Conservation (phyloP, 2,797 vertebrate species). For the Morus bassanus region DNA sequence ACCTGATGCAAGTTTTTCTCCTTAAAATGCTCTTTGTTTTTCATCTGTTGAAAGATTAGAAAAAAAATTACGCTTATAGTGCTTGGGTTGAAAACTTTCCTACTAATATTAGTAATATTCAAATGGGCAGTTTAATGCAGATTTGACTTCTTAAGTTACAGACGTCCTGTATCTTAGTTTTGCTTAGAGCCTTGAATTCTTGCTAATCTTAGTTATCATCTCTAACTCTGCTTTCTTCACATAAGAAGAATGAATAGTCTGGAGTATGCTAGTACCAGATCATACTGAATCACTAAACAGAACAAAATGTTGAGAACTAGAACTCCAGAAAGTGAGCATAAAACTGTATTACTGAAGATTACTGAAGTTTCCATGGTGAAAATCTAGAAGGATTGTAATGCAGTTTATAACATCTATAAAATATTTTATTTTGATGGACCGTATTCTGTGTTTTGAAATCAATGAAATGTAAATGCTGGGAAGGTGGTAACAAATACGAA, state of each 20-base stretch:
- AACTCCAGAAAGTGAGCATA: not conserved
- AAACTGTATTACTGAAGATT: not conserved
- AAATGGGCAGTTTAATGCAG: not conserved
- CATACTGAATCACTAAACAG: not conserved
- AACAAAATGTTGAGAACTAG: not conserved
- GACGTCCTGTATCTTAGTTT: not conserved
- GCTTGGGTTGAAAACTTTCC: not conserved
- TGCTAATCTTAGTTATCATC: not conserved
- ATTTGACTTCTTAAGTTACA: not conserved
- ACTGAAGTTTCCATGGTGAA: not conserved
- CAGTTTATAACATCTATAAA: not conserved
- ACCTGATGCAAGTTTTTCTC: not conserved
- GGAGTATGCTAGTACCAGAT: not conserved
- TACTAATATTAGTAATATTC: not conserved
- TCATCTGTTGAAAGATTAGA: not conserved
- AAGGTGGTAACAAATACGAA: not conserved
- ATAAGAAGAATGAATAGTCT: not conserved
- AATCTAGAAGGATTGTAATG: not conserved
- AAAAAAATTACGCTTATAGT: not conserved
- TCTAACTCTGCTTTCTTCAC: not conserved
- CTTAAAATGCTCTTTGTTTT: not conserved
- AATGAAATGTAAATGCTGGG: not conserved
- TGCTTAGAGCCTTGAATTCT: not conserved
- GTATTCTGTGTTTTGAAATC: constrained; percentile 11
- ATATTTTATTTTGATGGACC: not conserved